Evolutionary conservation across 2,113 vertebrate genomes (phyloP).

Genomic region (Corydoras maculifer): DNA sequence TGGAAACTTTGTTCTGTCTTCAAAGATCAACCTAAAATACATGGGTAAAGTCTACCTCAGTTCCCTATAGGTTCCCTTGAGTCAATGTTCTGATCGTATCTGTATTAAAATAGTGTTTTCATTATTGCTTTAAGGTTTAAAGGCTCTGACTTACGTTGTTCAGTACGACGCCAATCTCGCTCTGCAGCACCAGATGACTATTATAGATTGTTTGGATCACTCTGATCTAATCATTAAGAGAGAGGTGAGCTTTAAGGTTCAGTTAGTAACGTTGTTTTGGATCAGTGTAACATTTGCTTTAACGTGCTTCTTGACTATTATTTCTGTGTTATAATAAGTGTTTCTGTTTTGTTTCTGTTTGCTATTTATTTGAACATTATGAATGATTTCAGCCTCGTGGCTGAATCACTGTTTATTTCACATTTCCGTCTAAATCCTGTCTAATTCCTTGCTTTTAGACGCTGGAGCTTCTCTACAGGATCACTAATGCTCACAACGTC

Average conservation of each 20-base stretch:
- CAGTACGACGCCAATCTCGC: slow-evolving; percentile 90
- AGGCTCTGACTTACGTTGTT: slow-evolving; percentile 89
- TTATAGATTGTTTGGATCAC: slow-evolving; percentile 95
- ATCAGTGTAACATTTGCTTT: too few relatives aligned
- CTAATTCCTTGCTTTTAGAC: slow-evolving; percentile 68
- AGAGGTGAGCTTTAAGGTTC: slow-evolving; percentile 65
- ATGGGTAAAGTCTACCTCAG: slow-evolving; percentile 72
- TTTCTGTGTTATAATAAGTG: too few relatives aligned
- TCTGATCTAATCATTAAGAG: slow-evolving; percentile 91
- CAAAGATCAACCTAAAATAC: slow-evolving; percentile 96
- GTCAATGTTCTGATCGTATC: neutral
- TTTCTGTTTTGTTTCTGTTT: too few relatives aligned
- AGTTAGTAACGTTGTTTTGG: too few relatives aligned
- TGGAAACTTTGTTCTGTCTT: slow-evolving; percentile 91
- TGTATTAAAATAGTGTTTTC: neutral
- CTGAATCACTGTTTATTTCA: too few relatives aligned
- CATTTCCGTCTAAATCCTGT: neutral
- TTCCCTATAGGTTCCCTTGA: neutral
- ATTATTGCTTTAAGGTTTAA: slow-evolving; percentile 69
- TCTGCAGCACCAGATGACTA: slow-evolving; percentile 95
- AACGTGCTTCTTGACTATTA: too few relatives aligned
- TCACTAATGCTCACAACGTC: slow-evolving; percentile 92
- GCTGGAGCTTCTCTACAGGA: slow-evolving; percentile 89
- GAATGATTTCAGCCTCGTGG: too few relatives aligned
- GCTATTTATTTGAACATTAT: too few relatives aligned